phyloP scores from a whole-genome alignment of 2,113 vertebrate species.

The Oreochromis spilurus region DNA sequence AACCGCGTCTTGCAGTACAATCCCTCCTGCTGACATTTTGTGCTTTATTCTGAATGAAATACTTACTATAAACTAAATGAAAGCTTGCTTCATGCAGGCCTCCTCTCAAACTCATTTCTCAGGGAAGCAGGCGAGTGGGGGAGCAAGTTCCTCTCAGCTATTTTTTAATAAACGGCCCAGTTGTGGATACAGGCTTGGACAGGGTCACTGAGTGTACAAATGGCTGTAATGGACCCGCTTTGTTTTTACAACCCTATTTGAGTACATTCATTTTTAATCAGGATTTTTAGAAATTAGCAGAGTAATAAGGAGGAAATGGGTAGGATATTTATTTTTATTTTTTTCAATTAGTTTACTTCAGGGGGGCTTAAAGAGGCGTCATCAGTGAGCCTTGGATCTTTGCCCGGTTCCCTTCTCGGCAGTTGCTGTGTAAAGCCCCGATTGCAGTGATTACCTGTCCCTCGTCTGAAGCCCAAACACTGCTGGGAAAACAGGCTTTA shows the following conservation, averaged over 20 bases:
- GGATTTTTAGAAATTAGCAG: slow-evolving; percentile 7
- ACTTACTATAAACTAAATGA: background rate
- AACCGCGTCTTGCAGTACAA: background rate
- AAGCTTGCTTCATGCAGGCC: background rate
- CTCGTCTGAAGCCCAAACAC: slow-evolving; percentile 28
- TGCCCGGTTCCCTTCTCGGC: slow-evolving; percentile 13
- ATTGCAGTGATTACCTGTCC: slow-evolving; percentile 29
- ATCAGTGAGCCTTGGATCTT: background rate
- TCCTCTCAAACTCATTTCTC: slow-evolving; percentile 10
- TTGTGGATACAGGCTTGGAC: background rate
- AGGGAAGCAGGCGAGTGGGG: background rate
- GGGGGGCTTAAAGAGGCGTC: background rate
- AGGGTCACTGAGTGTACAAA: slow-evolving; percentile 27
- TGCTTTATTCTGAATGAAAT: background rate
- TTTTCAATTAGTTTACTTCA: background rate
- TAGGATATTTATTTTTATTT: background rate
- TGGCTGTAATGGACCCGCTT: slow-evolving; percentile 32
- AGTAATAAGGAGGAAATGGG: slow-evolving; percentile 10
- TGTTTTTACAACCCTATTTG: slow-evolving; percentile 49
- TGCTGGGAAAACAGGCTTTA: slow-evolving; percentile 51
- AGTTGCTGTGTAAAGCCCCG: slow-evolving; percentile 15
- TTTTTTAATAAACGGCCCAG: slow-evolving; percentile 16
- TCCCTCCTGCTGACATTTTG: background rate
- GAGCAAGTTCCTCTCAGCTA: background rate
- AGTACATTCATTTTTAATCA: slow-evolving; percentile 56